phyloP scores from a whole-genome alignment of 2,797 vertebrate genomes.

The Galagoides demidoff region DNA sequence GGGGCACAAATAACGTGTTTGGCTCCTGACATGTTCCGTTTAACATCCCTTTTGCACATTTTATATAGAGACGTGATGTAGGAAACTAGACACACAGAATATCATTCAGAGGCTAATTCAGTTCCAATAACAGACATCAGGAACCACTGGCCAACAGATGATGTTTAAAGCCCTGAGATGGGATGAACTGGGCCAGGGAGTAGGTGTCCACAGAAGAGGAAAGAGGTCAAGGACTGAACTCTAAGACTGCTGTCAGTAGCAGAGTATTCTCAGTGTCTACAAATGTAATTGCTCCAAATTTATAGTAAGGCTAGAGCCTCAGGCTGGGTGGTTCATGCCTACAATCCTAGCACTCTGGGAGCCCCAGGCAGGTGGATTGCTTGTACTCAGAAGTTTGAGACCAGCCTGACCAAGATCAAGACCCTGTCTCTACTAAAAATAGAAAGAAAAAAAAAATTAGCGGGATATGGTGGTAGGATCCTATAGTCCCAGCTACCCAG shows the following conservation, averaged over 20 bases:
- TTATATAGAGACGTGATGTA: not conserved
- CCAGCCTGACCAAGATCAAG: too few relatives aligned
- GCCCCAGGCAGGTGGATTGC: too few relatives aligned
- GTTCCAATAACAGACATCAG: not conserved
- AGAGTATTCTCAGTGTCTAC: not conserved
- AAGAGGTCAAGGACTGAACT: not conserved
- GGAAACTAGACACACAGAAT: not conserved
- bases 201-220: not conserved
- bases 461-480: too few relatives aligned
- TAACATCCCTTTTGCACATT: not conserved
- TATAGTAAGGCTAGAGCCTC: not conserved
- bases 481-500: too few relatives aligned
- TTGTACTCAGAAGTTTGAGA: too few relatives aligned
- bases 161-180: not conserved
- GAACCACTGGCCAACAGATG: not conserved
- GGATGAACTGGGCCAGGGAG: not conserved
- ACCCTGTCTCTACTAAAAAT: too few relatives aligned
- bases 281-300: not conserved
- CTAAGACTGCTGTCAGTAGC: not conserved
- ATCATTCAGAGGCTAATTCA: not conserved
- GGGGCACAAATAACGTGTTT: not conserved
- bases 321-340: too few relatives aligned
- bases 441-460: too few relatives aligned
- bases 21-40: not conserved
- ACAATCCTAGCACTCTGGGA: too few relatives aligned